Evolutionary conservation across 1,140 invertebrate species (phyloP), one percentile per base, ranked within the genome.

Genomic region (Drosophila bocki): DNA sequence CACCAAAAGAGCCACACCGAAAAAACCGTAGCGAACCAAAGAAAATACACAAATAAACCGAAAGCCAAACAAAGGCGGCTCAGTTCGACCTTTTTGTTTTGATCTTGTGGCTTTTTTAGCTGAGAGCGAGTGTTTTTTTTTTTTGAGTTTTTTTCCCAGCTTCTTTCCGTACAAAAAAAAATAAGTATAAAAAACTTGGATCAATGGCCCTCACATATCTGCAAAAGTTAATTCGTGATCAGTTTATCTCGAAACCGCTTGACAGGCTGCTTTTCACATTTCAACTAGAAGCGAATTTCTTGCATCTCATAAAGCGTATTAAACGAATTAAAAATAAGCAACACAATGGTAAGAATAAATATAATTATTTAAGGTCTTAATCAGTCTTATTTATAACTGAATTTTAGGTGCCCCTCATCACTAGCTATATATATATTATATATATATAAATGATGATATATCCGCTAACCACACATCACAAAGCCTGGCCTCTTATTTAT

Each of bases 1-100:
- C 53, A 56, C 35, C 53, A 60, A 64, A 71, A 75, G 62, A 57
- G 35, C 51, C 35, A 63, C 13, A 33, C 29, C 32, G 17, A 41
- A 57, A 53, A 51, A 32, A 41, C 48, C 22, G 42, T 59, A 65
- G 41, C 35, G 39, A 33, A 54, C 15, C 47, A 45, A 44, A 75
- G 39, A 58, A 48, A 76, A 76, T 59, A 77, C 75, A 77, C 75
- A 77, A 61, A 77, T 77, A 50, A 62, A 60, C 32, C 19, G 41
- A 39, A 65, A 56, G 39, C 61, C 64, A 83, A 77, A 85, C 82
- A 81, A 85, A 80, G 78, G 63, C 82, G 63, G 58, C 62, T 65
- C 54, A 68, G 51, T 17, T 81, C 72, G 78, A 85, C 72, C 78
- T 84, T 75, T 80, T 77, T 48, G 41, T 63, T 74, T 59, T 57